These are phyloP conservation scores for Carettochelys insculpta DNA, from an alignment of 2,113 vertebrate genomes.

Conservation along the genomic window DNA sequence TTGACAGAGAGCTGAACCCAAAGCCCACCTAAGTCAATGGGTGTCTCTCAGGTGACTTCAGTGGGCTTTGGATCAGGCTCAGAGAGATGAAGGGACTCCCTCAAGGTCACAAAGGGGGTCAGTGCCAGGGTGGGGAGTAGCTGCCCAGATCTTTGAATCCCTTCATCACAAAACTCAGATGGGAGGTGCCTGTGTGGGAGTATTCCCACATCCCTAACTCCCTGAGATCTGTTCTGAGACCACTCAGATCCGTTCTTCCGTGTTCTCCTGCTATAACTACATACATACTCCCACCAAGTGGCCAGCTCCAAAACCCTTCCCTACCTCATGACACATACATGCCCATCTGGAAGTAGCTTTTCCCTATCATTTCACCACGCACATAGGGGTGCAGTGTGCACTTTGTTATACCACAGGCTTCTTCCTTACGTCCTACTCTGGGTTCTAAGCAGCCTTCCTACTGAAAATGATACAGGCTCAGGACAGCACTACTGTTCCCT, in stretches of 20 bases:
- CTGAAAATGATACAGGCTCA: background rate
- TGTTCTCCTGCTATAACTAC: background rate
- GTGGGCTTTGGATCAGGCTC: rapidly evolving
- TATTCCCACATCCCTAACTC: background rate
- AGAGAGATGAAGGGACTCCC: rapidly evolving
- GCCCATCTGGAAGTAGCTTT: background rate
- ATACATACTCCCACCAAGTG: background rate
- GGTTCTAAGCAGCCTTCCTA: background rate
- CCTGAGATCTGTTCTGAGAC: background rate
- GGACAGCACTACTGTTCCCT: too few species aligned
- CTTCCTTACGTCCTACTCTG: background rate
- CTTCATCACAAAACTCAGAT: background rate
- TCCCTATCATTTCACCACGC: background rate
- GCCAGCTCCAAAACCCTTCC: background rate
- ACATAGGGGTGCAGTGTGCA: background rate
- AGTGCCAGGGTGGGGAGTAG: background rate
- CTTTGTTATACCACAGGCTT: background rate
- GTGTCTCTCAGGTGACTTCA: background rate
- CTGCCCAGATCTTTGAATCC: background rate
- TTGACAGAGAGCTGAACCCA: background rate
- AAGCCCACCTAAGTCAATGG: background rate
- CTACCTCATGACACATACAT: background rate
- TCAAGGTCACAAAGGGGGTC: background rate
- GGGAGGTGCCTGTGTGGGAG: too few species aligned
- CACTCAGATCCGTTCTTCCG: background rate